A percentile compares a stretch with the other conserved stretches of the same genome.
Evolutionary conservation across 2,888 invertebrate genomes (phyloP).

Genomic region (Agrilus mali): DNA sequence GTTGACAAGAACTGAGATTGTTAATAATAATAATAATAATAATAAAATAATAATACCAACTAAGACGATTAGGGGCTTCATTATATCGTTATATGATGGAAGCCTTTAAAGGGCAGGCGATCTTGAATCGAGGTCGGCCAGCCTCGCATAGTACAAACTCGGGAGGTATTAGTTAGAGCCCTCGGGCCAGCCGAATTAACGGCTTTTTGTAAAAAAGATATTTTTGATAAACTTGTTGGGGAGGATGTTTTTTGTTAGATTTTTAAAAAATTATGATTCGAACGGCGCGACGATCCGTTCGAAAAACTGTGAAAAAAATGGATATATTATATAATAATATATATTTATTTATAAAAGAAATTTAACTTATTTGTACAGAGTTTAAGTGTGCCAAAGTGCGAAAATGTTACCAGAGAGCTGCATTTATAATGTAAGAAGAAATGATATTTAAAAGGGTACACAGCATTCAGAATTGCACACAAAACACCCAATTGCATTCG

Average conservation of each 20-base stretch:
- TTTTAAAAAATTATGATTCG: conserved; percentile 29
- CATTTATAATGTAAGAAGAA: conserved; percentile 29
- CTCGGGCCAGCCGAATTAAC: conserved; percentile 18
- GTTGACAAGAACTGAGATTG: conserved; percentile 23
- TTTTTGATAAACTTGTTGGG: conserved; percentile 54
- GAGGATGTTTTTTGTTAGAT: conserved; percentile 43
- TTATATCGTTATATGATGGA: conserved; percentile 1
- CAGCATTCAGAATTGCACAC: conserved; percentile 21
- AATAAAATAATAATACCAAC: conserved; percentile 22
- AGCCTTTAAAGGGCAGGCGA: conserved; percentile 25
- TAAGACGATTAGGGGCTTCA: conserved; percentile 21
- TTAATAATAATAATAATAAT: conserved; percentile 14
- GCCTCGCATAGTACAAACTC: conserved; percentile 36
- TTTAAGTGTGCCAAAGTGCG: conserved; percentile 39
- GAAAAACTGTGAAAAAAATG: conserved; percentile 37
- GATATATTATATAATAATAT: conserved; percentile 35
- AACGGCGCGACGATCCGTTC: conserved; percentile 32
- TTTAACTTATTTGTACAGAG: conserved; percentile 39
- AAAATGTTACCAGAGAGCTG: conserved; percentile 35
- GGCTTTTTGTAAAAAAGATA: conserved; percentile 40
- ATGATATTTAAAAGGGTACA: conserved; percentile 32
- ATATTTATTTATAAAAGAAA: conserved; percentile 36
- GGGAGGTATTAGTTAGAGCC: conserved; percentile 32
- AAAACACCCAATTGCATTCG: conserved; percentile 22
- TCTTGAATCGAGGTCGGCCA: conserved; percentile 32